Base-by-base conservation (phyloP, 2,797 vertebrate species). In the Hyperoplus lanceolatus region DNA sequence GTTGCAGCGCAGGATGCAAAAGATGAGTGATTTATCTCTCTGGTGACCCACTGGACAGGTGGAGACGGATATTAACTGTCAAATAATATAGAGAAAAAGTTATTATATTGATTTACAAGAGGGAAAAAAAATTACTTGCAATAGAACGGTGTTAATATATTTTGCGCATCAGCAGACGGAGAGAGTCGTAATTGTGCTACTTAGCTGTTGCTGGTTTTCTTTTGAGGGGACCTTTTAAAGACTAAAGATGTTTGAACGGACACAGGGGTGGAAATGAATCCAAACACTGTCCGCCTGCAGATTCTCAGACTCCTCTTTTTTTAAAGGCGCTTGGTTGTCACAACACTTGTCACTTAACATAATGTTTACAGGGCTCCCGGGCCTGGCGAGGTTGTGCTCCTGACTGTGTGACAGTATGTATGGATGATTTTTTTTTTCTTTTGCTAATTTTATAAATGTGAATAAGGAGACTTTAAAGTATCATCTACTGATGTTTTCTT, bases 291-390 rank as follows among this genome's bases (percentile, higher is more conserved):
- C 87, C 53, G 89, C 71, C 90, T 93, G 90, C 85, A 84, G 88
- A 77, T 86, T 81, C 75, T 93, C 90, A 91, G 70, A 75, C 84
- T 84, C 77, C 65, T 76, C 70, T 80, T 87, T 80, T 87, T 92
- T 90, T 90, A 90, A 87, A 90, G 81, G 81, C 81, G 75, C 89
- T 88, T 45, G 80, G 67, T 89, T 90, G 90, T 93, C 89, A 91
- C 93, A 93, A 90, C 91, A 93, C 84, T 86, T 90, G 90, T 90
- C 90, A 85, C 86, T 90, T 89, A 85, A 76, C 59, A 8, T 75
- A 85, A 83, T 85, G 92, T 94, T 93, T 90, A 93, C 92, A 89
- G 75, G 87, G 84, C 88, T 90, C 78, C 7, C 11, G 70, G 81
- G 89, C 79, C 80, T n/a, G 61, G 73, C 76, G 54, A 89, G 81